These are phyloP conservation scores for Adineta ricciae DNA, from an alignment of 2,888 invertebrate genomes.

Conservation along the genomic window DNA sequence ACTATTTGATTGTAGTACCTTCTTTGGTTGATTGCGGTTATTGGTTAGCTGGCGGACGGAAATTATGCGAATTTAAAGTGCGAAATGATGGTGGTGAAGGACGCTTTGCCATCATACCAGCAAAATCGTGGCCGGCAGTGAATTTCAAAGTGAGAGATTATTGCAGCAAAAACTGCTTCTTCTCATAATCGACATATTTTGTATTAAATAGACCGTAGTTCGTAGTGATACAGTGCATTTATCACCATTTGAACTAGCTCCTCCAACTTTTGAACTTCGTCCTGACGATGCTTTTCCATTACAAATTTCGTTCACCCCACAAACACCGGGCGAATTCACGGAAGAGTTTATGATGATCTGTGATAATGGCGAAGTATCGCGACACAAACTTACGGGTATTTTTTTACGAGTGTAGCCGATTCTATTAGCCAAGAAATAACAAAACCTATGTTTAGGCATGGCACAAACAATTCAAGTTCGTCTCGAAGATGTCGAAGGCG, in stretches of 20 bases:
- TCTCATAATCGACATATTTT: not conserved
- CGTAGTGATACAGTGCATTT: not conserved
- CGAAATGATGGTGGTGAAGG: constrained; percentile 47
- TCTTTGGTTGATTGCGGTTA: constrained; percentile 43
- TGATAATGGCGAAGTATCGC: not conserved
- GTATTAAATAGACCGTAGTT: not conserved
- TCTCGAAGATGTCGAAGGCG: not conserved
- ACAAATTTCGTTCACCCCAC: not conserved
- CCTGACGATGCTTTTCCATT: not conserved
- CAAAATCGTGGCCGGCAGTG: constrained; percentile 44
- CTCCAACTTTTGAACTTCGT: not conserved
- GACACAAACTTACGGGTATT: not conserved
- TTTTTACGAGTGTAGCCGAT: not conserved
- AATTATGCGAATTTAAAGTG: constrained; percentile 42
- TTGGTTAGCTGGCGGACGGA: constrained; percentile 46
- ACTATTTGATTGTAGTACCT: constrained; percentile 40
- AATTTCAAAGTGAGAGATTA: constrained; percentile 44
- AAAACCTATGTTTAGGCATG: not conserved
- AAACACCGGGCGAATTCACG: not conserved
- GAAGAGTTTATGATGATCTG: not conserved
- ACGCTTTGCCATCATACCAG: constrained; percentile 45
- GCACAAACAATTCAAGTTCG: not conserved
- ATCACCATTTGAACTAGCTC: not conserved
- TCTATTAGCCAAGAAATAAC: not conserved
- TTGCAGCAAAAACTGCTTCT: too few species aligned